phyloP scores from a whole-genome alignment of 2,797 vertebrate genomes.

The Lophius americanus region DNA sequence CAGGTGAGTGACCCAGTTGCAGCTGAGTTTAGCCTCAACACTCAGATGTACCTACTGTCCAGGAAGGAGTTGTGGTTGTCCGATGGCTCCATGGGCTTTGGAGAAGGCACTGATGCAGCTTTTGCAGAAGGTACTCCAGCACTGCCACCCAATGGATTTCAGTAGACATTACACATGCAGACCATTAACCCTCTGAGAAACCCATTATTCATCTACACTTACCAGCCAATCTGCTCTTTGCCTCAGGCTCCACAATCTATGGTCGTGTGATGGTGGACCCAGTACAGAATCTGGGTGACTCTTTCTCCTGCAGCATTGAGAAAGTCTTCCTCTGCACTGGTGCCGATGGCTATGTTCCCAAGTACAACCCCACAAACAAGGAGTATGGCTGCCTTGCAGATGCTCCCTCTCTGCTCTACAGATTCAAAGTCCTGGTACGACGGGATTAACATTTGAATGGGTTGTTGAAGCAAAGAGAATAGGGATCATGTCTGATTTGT shows the following conservation, averaged over 20 bases:
- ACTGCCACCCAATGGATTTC: constrained; percentile 48
- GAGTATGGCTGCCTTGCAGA: constrained; percentile 84
- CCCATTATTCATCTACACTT: not conserved
- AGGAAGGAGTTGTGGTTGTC: constrained; percentile 88
- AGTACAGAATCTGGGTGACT: constrained; percentile 85
- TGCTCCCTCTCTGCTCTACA: constrained; percentile 82
- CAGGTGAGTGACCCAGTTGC: constrained; percentile 89
- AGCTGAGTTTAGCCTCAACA: constrained; percentile 89
- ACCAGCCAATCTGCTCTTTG: not conserved
- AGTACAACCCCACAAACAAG: constrained; percentile 83
- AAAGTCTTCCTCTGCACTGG: constrained; percentile 88
- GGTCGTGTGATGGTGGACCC: constrained; percentile 85
- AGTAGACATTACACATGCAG: constrained; percentile 22
- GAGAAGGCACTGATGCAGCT: constrained; percentile 83
- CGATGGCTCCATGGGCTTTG: constrained; percentile 88
- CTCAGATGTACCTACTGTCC: constrained; percentile 87
- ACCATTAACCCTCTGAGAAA: not conserved
- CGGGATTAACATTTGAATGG: not conserved
- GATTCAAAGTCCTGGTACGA: constrained; percentile 85
- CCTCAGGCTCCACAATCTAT: constrained; percentile 80
- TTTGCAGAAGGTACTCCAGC: constrained; percentile 83
- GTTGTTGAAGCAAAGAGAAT: not conserved
- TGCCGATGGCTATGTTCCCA: constrained; percentile 83
- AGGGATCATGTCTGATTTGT: not conserved
- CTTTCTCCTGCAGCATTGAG: constrained; percentile 85